These are phyloP conservation scores for Oryzias celebensis DNA, from an alignment of 2,113 vertebrate genomes.

Conservation along the genomic window DNA sequence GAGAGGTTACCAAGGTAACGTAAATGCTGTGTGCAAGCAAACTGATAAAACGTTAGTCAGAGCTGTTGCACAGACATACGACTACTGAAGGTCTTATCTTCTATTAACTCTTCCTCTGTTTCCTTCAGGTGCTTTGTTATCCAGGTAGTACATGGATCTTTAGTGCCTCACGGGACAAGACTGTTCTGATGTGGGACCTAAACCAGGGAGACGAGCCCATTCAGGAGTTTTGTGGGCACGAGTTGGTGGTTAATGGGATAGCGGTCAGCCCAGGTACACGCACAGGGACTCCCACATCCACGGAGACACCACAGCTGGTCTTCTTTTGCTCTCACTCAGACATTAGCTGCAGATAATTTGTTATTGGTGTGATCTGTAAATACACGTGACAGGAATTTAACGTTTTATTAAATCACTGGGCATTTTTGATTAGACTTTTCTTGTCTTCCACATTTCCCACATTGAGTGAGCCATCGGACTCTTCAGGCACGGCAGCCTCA, in stretches of 20 bases:
- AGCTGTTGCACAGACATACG: not conserved
- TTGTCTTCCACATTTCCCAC: too few relatives aligned
- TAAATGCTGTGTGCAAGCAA: slow-evolving; percentile 17
- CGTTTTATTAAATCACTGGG: too few relatives aligned
- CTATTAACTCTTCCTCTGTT: slow-evolving; percentile 5
- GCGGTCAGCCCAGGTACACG: slow-evolving; percentile 86
- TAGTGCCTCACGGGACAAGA: slow-evolving; percentile 92
- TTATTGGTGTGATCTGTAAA: too few relatives aligned
- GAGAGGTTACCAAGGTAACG: slow-evolving; percentile 93
- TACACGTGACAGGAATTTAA: too few relatives aligned
- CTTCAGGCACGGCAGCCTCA: too few relatives aligned
- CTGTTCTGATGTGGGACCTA: slow-evolving; percentile 89
- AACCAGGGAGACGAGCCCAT: slow-evolving; percentile 73
- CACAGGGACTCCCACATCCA: slow-evolving; percentile 22
- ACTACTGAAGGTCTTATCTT: not conserved
- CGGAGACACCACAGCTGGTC: not conserved
- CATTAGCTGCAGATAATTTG: too few relatives aligned
- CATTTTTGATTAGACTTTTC: too few relatives aligned
- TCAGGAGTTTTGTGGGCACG: slow-evolving; percentile 85
- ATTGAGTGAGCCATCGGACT: too few relatives aligned
- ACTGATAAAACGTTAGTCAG: slow-evolving; percentile 17
- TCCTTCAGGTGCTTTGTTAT: slow-evolving; percentile 81
- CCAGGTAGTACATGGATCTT: slow-evolving; percentile 84
- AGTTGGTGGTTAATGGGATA: slow-evolving; percentile 91
- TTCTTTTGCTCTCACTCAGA: too few relatives aligned